These are phyloP conservation scores for Lamprologus lemairii DNA, from an alignment of 2,113 vertebrate species.

Conservation along the genomic window DNA sequence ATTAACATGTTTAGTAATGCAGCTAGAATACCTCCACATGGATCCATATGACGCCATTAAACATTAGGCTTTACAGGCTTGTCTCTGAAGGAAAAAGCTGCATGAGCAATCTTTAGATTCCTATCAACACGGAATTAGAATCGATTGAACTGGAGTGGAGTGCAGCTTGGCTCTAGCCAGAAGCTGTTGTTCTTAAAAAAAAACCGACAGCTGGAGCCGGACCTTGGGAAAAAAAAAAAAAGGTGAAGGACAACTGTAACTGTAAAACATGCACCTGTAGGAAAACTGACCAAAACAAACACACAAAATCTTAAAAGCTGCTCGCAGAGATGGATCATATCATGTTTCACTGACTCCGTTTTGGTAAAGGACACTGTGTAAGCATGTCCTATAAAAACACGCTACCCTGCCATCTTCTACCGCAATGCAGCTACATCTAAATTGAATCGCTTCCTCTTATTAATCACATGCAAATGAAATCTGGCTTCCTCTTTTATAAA, in stretches of 20 bases:
- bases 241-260: not conserved
- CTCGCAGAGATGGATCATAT: not conserved
- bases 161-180: not conserved
- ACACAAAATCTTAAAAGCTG: not conserved
- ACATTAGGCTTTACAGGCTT: not conserved
- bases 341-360: not conserved
- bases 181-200: not conserved
- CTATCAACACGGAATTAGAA: slow-evolving; percentile 65
- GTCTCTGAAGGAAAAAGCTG: not conserved
- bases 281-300: not conserved
- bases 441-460: not conserved
- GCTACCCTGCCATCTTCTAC: not conserved
- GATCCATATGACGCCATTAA: slow-evolving; percentile 4
- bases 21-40: not conserved
- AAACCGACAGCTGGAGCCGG: not conserved
- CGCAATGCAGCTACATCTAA: not conserved
- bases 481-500: slow-evolving; percentile 20
- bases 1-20: not conserved
- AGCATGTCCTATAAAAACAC: not conserved
- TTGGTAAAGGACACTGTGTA: not conserved
- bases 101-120: slow-evolving; percentile 39
- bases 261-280: not conserved
- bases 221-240: not conserved
- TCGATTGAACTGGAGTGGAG: slow-evolving; percentile 47
- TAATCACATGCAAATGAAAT: not conserved